These are phyloP conservation scores for Onychostoma macrolepis DNA, from an alignment of 2,113 vertebrate genomes.

Conservation along the genomic window DNA sequence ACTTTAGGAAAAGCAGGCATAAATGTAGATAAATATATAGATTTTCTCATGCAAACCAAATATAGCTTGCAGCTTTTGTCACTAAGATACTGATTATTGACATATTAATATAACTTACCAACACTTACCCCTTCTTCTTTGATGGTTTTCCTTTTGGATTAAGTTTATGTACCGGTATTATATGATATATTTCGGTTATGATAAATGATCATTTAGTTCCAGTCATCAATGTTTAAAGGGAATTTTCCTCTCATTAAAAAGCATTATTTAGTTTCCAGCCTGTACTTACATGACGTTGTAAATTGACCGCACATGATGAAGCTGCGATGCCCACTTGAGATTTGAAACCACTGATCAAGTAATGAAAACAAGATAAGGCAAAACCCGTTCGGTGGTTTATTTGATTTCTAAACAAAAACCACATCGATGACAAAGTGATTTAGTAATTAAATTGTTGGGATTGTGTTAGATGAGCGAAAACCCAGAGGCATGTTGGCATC, in stretches of 20 bases:
- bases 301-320: conserved; percentile 73
- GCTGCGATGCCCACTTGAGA: conserved; percentile 4
- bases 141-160: neutral
- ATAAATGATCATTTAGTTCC: conserved; percentile 35
- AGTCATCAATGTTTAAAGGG: conserved; percentile 60
- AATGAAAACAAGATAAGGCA: conserved; percentile 36
- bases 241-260: conserved; percentile 62
- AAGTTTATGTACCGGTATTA: neutral
- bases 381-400: conserved; percentile 46
- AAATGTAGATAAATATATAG: neutral
- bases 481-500: conserved; percentile 39
- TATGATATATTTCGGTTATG: neutral
- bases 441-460: conserved; percentile 58
- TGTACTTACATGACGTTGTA: conserved; percentile 71
- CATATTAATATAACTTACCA: neutral
- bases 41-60: neutral
- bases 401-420: conserved; percentile 58
- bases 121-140: neutral
- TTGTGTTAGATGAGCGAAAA: conserved; percentile 37
- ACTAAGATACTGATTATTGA: conserved; percentile 2
- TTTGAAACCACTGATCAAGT: conserved; percentile 31
- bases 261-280: conserved; percentile 65
- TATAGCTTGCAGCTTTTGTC: neutral
- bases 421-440: conserved; percentile 54
- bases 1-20: neutral